These are phyloP conservation scores for Pitta sordida DNA, from an alignment of 2,113 vertebrate species.

Conservation along the genomic window DNA sequence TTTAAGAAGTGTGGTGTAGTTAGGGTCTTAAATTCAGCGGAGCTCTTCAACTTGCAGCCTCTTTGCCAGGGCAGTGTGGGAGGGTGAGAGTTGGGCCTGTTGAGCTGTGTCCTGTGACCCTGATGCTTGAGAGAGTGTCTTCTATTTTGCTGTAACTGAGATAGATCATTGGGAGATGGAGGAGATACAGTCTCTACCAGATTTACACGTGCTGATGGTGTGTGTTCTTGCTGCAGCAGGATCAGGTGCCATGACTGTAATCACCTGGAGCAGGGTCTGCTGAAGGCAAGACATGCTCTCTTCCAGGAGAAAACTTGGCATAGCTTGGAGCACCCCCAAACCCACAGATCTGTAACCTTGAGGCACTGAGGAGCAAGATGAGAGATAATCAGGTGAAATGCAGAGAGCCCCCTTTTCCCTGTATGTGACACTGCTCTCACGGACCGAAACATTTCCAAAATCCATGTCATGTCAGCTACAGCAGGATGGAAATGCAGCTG, in stretches of 20 bases:
- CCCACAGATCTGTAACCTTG: not conserved
- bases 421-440: not conserved
- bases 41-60: not conserved
- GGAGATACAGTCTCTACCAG: not conserved
- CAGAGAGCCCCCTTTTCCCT: not conserved
- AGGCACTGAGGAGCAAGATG: not conserved
- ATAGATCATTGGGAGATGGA: not conserved
- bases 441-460: not conserved
- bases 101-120: not conserved
- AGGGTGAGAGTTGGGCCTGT: not conserved
- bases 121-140: not conserved
- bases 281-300: not conserved
- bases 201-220: not conserved
- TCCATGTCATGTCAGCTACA: not conserved
- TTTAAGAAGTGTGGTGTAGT: not conserved
- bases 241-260: accelerated
- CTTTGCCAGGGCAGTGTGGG: not conserved
- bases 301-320: not conserved
- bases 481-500: not conserved
- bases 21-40: not conserved
- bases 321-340: not conserved
- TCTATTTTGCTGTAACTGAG: not conserved
- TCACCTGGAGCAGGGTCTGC: not conserved
- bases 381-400: not conserved
- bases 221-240: not conserved